A percentile compares a stretch with the other conserved stretches of the same genome.
These are phyloP conservation scores for Colossoma macropomum DNA, from an alignment of 2,113 vertebrate species.

Conservation along the genomic window DNA sequence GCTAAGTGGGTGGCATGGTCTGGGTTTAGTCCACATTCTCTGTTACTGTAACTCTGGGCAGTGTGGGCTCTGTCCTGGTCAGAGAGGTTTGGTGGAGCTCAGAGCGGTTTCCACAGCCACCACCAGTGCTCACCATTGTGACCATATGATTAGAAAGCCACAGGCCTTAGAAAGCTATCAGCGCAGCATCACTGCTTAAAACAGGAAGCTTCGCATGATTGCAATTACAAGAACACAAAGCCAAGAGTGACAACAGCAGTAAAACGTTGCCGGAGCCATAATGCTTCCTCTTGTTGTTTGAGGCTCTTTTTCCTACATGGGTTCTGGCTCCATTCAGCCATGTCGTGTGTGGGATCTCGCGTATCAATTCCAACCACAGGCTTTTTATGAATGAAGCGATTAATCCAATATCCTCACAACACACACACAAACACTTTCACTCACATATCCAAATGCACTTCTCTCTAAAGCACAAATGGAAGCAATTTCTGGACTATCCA, in stretches of 20 bases:
- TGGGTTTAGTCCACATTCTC: constrained; percentile 19
- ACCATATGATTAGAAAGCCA: constrained; percentile 32
- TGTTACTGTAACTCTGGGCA: constrained; percentile 22
- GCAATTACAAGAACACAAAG: constrained; percentile 22
- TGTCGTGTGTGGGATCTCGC: constrained; percentile 28
- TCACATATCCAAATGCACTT: constrained; percentile 13
- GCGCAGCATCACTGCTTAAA: not conserved
- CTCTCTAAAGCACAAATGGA: constrained; percentile 33
- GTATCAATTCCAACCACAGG: constrained; percentile 33
- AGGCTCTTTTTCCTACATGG: not conserved
- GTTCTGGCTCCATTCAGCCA: constrained; percentile 5
- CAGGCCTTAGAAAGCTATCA: constrained; percentile 8
- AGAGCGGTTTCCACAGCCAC: constrained; percentile 28
- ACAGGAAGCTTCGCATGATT: not conserved
- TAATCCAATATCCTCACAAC: constrained; percentile 33
- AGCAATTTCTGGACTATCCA: constrained; percentile 49
- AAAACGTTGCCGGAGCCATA: constrained; percentile 1
- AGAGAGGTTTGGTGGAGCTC: constrained; percentile 33
- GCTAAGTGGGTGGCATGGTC: constrained; percentile 22
- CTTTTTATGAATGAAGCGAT: constrained; percentile 38
- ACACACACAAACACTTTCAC: constrained; percentile 5
- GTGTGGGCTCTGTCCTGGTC: constrained; percentile 25
- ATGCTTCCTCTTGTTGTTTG: not conserved
- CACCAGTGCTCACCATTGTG: constrained; percentile 3
- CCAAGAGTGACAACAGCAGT: constrained; percentile 38